phyloP scores from a whole-genome alignment of 2,797 vertebrate genomes.

The Falco cherrug region DNA sequence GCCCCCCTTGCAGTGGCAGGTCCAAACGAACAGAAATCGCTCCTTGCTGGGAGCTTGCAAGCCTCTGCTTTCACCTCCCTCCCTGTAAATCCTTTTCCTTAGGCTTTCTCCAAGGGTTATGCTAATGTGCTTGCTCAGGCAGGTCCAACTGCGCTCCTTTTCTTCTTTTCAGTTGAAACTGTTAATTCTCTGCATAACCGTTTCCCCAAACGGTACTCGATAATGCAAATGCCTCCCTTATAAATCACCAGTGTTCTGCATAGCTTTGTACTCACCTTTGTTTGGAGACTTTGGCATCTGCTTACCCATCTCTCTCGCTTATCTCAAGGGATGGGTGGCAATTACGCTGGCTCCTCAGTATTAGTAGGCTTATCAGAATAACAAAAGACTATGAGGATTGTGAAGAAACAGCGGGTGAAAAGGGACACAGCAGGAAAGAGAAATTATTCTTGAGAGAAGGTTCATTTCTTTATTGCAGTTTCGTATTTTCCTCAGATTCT shows the following conservation, averaged over 20 bases:
- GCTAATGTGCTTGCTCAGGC: conserved; percentile 11
- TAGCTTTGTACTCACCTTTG: conserved; percentile 58
- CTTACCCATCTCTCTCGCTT: conserved; percentile 34
- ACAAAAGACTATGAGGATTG: conserved; percentile 27
- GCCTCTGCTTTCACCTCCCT: neutral
- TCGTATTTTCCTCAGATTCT: neutral
- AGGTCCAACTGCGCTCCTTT: neutral
- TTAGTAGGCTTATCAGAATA: conserved; percentile 50
- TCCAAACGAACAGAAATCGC: neutral
- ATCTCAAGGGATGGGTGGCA: conserved; percentile 49
- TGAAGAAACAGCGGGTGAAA: conserved; percentile 13
- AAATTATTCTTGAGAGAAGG: neutral
- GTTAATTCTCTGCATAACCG: neutral
- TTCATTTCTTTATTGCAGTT: neutral
- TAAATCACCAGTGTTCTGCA: conserved; percentile 36
- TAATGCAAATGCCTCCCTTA: conserved; percentile 48
- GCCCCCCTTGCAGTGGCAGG: neutral
- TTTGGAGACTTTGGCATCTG: conserved; percentile 45
- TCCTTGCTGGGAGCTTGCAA: neutral
- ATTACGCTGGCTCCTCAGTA: neutral
- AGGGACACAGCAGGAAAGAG: neutral
- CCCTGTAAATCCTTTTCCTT: neutral
- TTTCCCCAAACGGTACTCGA: conserved; percentile 31
- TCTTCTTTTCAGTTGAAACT: conserved; percentile 29
- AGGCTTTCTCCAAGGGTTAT: conserved; percentile 27